Evolutionary conservation across 2,113 vertebrate genomes (phyloP).

Genomic region (Myotis lucifugus): DNA sequence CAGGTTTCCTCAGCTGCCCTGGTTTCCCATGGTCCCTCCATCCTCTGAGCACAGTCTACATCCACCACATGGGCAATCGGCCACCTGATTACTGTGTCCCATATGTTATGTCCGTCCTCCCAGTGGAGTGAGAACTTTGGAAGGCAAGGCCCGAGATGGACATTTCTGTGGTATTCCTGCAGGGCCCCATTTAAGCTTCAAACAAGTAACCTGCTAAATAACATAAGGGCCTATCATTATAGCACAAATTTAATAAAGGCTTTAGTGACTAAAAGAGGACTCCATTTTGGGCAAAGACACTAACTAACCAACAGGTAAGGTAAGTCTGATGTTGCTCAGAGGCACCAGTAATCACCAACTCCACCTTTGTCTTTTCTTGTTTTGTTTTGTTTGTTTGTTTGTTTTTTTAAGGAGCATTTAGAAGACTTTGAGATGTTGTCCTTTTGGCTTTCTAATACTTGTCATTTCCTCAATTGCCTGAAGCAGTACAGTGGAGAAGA

Average conservation of each 20-base stretch:
- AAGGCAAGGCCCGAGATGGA: neutral
- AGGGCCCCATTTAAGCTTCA: neutral
- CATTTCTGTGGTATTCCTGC: neutral
- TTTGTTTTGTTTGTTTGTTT: constrained; percentile 66
- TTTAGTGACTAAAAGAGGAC: neutral
- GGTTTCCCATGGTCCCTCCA: neutral
- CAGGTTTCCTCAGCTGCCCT: neutral
- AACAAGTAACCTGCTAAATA: neutral
- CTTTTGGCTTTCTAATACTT: constrained; percentile 97
- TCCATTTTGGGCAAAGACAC: neutral
- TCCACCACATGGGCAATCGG: neutral
- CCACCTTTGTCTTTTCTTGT: neutral
- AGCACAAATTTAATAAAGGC: neutral
- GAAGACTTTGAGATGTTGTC: constrained; percentile 95
- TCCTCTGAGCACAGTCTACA: neutral
- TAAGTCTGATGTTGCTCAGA: neutral
- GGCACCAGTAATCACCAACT: neutral
- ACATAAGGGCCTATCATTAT: neutral
- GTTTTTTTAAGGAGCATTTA: constrained; percentile 86
- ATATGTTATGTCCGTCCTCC: neutral
- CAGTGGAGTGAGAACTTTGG: neutral
- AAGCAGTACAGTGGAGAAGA: constrained; percentile 99
- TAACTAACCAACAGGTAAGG: neutral
- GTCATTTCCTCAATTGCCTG: constrained; percentile 95
- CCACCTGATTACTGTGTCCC: neutral